Percentiles rank a stretch among this genome's conserved stretches.
Evolutionary conservation across 2,797 vertebrate species (phyloP).

Genomic region (Sternotherus odoratus): DNA sequence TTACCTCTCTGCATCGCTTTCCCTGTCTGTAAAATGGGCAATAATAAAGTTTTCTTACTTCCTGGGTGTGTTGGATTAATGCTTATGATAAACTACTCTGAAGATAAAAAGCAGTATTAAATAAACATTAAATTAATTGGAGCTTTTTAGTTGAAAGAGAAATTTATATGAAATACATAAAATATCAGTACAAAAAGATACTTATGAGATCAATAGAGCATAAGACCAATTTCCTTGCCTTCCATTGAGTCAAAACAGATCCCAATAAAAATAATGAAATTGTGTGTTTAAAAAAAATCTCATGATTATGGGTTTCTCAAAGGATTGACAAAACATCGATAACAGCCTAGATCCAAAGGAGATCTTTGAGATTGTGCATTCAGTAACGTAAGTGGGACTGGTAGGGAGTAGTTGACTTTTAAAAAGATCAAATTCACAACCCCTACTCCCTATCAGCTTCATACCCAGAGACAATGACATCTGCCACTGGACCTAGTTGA

Average conservation of each 20-base stretch:
- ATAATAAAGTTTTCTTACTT: too few species aligned
- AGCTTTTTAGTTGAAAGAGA: not conserved
- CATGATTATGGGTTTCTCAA: too few species aligned
- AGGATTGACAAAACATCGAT: too few species aligned
- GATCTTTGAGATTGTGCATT: not conserved
- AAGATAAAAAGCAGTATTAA: not conserved
- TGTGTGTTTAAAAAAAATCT: not conserved
- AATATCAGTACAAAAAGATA: not conserved
- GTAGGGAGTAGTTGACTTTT: constrained; percentile 7
- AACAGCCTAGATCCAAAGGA: not conserved
- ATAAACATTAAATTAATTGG: not conserved
- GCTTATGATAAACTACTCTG: not conserved
- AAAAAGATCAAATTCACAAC: too few species aligned
- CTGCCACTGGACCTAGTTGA: not conserved
- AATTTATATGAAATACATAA: not conserved
- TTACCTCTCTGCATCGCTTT: constrained; percentile 22
- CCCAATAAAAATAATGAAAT: not conserved
- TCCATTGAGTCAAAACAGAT: not conserved
- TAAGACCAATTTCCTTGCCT: not conserved
- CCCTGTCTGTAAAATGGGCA: not conserved
- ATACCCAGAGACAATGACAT: not conserved
- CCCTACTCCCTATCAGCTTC: too few species aligned
- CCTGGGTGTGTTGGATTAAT: not conserved
- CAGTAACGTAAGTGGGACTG: not conserved
- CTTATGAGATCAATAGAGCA: not conserved